Evolutionary conservation across 2,113 vertebrate species (phyloP).

Genomic region (Clarias gariepinus): DNA sequence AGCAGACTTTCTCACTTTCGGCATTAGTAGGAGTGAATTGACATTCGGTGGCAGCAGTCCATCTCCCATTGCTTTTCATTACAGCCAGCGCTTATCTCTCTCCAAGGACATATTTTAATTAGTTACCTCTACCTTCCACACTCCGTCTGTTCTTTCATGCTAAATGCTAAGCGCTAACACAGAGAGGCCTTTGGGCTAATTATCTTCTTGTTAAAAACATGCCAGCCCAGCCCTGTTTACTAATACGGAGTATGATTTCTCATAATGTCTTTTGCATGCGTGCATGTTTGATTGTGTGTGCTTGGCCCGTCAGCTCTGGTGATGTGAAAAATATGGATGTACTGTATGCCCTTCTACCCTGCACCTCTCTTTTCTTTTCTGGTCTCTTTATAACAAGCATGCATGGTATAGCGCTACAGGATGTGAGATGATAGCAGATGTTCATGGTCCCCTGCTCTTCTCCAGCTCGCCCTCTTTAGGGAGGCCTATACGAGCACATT

Average conservation of each 20-base stretch:
- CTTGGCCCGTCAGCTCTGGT: background rate
- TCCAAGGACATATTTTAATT: conserved; percentile 48
- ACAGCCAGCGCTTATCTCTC: conserved; percentile 46
- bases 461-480: conserved; percentile 37
- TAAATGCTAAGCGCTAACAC: conserved; percentile 39
- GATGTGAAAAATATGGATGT: background rate
- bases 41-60: conserved; percentile 14
- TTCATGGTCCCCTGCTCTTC: conserved; percentile 52
- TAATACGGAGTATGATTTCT: conserved; percentile 24
- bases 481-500: conserved; percentile 43
- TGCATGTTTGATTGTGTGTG: background rate
- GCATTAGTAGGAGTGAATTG: conserved; percentile 19
- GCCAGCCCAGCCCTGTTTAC: conserved; percentile 7
- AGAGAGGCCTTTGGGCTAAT: conserved; percentile 30
- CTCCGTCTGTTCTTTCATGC: conserved; percentile 37
- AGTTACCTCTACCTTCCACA: conserved; percentile 26
- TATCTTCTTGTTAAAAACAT: conserved; percentile 30
- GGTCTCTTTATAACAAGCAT: background rate
- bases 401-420: conserved; percentile 34
- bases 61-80: conserved; percentile 44
- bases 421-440: conserved; percentile 52
- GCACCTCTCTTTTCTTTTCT: background rate
- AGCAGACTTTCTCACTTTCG: conserved; percentile 37
- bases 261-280: conserved; percentile 21
- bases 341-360: background rate